Evolutionary conservation across 2,888 invertebrate genomes (phyloP).

Genomic region (Eulithis testata): DNA sequence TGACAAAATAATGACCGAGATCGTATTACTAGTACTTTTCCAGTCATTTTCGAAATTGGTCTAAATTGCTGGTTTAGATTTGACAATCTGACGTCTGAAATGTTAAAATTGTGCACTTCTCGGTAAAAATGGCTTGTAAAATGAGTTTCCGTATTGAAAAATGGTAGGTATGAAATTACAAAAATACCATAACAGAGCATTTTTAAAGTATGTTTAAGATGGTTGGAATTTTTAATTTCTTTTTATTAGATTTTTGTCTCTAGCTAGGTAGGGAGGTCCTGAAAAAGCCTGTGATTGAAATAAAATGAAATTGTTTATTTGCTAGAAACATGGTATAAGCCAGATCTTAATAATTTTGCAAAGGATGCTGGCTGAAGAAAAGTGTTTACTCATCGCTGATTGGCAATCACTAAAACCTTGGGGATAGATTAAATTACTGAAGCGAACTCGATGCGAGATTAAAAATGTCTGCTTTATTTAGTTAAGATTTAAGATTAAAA

Average conservation of each 20-base stretch:
- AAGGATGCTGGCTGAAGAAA: conserved; percentile 1
- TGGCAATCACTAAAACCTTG: conserved; percentile 12
- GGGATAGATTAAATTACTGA: conserved; percentile 7
- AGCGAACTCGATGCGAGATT: background rate
- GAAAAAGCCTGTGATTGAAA: background rate
- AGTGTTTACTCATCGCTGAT: conserved; percentile 15
- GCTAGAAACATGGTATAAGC: too few species aligned
- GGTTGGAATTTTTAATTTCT: too few species aligned
- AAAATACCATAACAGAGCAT: background rate
- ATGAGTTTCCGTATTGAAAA: background rate
- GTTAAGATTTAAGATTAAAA: background rate
- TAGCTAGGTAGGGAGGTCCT: too few species aligned
- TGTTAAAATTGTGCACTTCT: conserved; percentile 2
- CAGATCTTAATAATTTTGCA: too few species aligned
- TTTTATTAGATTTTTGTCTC: background rate
- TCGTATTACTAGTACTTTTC: conserved; percentile 19
- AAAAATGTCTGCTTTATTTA: background rate
- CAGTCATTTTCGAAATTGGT: conserved; percentile 28
- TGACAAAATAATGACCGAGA: conserved; percentile 21
- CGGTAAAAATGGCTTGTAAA: background rate
- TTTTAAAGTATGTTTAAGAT: background rate
- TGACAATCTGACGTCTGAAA: conserved; percentile 20
- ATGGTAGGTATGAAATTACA: too few species aligned
- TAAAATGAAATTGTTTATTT: too few species aligned
- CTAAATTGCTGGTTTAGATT: conserved; percentile 27